phyloP scores from a whole-genome alignment of 2,797 vertebrate species.

The Aotus griseimembra region DNA sequence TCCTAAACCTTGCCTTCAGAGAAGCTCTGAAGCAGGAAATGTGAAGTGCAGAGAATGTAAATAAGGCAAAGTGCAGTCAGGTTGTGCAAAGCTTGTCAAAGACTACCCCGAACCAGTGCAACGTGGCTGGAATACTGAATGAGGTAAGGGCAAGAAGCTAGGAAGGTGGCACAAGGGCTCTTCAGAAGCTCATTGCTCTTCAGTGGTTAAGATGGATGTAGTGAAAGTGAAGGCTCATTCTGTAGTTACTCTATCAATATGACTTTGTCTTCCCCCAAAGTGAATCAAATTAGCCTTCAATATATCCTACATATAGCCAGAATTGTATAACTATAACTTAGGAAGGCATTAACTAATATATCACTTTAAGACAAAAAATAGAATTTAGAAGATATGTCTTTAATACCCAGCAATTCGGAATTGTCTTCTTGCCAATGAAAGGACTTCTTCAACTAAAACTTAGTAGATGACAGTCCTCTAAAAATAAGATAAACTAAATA shows the following conservation, averaged over 20 bases:
- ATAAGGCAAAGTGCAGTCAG: neutral
- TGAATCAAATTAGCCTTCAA: neutral
- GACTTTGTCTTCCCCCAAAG: neutral
- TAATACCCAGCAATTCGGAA: neutral
- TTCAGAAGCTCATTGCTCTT: neutral
- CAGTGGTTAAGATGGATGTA: neutral
- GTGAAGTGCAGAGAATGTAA: neutral
- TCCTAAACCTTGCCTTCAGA: neutral
- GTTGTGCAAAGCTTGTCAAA: neutral
- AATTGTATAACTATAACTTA: neutral
- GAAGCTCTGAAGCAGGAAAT: neutral
- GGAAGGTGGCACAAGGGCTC: neutral
- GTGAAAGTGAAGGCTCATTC: neutral
- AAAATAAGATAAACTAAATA: neutral
- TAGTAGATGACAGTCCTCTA: neutral
- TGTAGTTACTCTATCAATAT: neutral
- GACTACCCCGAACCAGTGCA: neutral
- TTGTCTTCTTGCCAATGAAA: neutral
- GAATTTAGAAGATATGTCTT: neutral
- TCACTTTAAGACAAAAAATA: neutral
- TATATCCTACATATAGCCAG: neutral
- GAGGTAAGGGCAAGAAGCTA: too few relatives aligned
- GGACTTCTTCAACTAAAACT: neutral
- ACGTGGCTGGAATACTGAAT: neutral
- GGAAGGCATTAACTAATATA: neutral